phyloP scores from a whole-genome alignment of 2,888 invertebrate species.

The Disparrhopalites patrizii region DNA sequence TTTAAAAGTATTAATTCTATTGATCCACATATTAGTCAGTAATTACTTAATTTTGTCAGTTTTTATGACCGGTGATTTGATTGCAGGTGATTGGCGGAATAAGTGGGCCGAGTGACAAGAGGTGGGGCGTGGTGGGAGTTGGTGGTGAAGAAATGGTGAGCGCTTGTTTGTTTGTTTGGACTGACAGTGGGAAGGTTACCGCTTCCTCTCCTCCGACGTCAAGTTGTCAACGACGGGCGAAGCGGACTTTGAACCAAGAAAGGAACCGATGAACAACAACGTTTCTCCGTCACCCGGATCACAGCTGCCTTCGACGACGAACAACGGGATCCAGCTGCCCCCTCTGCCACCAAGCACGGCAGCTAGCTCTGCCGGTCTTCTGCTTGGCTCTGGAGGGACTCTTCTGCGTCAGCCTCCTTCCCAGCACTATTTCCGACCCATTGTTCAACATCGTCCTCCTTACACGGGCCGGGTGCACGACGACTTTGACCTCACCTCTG shows the following conservation, averaged over 20 bases:
- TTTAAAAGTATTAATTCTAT: no score
- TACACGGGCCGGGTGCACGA: slow-evolving; percentile 45
- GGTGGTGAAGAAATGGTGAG: no score
- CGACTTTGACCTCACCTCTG: slow-evolving; percentile 48
- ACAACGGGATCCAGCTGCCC: slow-evolving; percentile 34
- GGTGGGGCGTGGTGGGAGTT: no score
- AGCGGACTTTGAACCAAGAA: slow-evolving; percentile 30
- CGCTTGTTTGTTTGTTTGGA: no score
- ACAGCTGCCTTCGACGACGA: slow-evolving; percentile 42
- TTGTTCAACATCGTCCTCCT: slow-evolving; percentile 46
- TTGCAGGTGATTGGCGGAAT: no score
- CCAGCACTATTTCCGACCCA: slow-evolving; percentile 47
- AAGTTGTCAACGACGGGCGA: slow-evolving; percentile 26
- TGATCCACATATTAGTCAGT: no score
- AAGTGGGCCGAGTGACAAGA: no score
- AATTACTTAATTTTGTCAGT: no score
- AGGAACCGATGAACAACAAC: slow-evolving; percentile 48
- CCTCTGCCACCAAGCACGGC: slow-evolving; percentile 28
- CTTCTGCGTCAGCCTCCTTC: slow-evolving; percentile 30
- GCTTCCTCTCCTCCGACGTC: background rate
- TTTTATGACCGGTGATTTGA: no score
- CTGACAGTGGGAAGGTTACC: slow-evolving; percentile 5
- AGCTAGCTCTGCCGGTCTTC: slow-evolving; percentile 26
- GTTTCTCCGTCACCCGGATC: slow-evolving; percentile 43
- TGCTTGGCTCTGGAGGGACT: slow-evolving; percentile 26